Conservation (phyloP, 2,797 vertebrate species). For the Mus spretus region DNA sequence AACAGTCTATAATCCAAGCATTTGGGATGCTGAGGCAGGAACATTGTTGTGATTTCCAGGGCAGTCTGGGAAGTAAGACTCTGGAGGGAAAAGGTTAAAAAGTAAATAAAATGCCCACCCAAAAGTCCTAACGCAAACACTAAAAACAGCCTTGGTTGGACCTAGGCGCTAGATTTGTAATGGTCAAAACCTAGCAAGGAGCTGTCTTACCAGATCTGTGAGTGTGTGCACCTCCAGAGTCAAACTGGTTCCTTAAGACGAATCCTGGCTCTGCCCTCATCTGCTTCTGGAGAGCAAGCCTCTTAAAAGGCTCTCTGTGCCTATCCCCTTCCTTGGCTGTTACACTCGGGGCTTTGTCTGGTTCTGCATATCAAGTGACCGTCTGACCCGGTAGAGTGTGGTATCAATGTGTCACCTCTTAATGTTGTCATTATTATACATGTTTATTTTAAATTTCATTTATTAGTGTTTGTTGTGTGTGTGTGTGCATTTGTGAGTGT, state of each 20-base stretch:
- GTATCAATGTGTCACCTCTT: accelerated
- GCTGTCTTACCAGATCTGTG: background rate
- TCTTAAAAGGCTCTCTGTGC: background rate
- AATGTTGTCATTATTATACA: background rate
- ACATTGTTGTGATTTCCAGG: background rate
- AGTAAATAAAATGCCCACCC: background rate
- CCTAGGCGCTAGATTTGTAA: background rate
- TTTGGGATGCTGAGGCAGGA: slow-evolving; percentile 10
- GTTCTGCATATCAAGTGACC: background rate
- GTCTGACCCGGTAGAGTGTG: too few relatives aligned
- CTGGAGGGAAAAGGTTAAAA: background rate
- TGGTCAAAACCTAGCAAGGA: background rate
- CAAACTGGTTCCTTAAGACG: accelerated
- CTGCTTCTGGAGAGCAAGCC: background rate
- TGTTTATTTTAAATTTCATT: background rate
- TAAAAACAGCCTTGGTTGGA: background rate
- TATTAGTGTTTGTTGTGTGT: background rate
- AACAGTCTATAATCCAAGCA: background rate
- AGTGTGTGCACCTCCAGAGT: accelerated
- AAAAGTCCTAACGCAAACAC: background rate
- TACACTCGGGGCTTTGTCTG: background rate
- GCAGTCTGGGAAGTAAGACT: background rate
- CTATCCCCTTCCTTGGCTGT: background rate
- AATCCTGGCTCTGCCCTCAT: background rate
- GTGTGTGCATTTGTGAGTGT: background rate